These are phyloP conservation scores for Macropis europaea DNA, from an alignment of 2,888 invertebrate species.

Conservation along the genomic window DNA sequence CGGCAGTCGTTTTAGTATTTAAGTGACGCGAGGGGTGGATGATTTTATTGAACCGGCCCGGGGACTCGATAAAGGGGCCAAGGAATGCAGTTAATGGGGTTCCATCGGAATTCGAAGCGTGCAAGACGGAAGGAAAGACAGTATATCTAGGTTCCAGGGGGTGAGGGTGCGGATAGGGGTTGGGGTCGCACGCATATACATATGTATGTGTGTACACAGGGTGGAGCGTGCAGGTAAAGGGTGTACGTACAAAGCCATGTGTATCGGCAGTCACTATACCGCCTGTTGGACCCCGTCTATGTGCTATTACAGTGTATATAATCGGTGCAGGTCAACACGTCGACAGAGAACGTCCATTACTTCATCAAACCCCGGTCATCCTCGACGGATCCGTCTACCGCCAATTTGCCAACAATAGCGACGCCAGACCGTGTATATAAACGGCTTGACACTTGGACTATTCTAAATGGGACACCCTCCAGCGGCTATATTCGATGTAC, in stretches of 20 bases:
- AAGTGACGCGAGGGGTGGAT: too few species aligned
- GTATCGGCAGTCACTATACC: slow-evolving; percentile 48
- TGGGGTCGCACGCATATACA: too few species aligned
- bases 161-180: too few species aligned
- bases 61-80: background rate
- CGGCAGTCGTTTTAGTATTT: too few species aligned
- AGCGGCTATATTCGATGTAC: background rate
- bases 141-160: background rate
- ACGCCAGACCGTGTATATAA: slow-evolving; percentile 60
- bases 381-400: slow-evolving; percentile 70
- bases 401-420: slow-evolving; percentile 72
- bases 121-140: slow-evolving; percentile 3
- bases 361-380: slow-evolving; percentile 76
- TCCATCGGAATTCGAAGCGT: slow-evolving; percentile 14
- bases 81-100: slow-evolving; percentile 23
- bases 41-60: background rate
- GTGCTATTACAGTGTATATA: slow-evolving; percentile 62
- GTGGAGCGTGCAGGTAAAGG: slow-evolving; percentile 14
- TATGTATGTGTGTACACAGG: slow-evolving; percentile 6
- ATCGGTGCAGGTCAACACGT: slow-evolving; percentile 71
- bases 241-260: slow-evolving; percentile 38
- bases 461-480: slow-evolving; percentile 47
- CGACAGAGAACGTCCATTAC: slow-evolving; percentile 78
- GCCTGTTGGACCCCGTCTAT: slow-evolving; percentile 39
- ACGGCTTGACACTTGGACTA: slow-evolving; percentile 63